Evolutionary conservation across 2,888 invertebrate species (phyloP).

Genomic region (Caenorhabditis auriculariae): DNA sequence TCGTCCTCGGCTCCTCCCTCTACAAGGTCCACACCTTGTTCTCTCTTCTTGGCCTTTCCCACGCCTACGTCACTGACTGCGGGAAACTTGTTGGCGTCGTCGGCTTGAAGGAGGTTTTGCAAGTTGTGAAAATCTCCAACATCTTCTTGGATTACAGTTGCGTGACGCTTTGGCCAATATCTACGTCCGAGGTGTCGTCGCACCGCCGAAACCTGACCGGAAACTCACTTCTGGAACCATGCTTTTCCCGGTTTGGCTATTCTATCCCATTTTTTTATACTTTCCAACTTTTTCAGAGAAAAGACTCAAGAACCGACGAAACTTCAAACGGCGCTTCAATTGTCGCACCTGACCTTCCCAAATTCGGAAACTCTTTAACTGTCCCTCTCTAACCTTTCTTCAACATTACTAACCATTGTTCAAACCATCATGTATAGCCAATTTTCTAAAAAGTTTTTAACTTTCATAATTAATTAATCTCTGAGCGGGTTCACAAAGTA

Average conservation of each 20-base stretch:
- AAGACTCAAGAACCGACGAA: not conserved
- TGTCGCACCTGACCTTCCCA: conserved; percentile 2
- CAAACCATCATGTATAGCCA: too few relatives aligned
- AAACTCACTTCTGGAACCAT: conserved; percentile 32
- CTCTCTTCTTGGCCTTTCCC: conserved; percentile 46
- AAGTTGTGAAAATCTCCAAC: not conserved
- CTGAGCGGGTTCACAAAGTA: too few relatives aligned
- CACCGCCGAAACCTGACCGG: conserved; percentile 30
- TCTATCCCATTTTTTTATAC: conserved; percentile 1
- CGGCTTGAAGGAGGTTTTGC: conserved; percentile 41
- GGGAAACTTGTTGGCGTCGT: conserved; percentile 50
- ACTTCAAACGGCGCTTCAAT: conserved; percentile 5
- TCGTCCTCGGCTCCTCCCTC: conserved; percentile 43
- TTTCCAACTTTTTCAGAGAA: conserved; percentile 8
- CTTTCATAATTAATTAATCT: too few relatives aligned
- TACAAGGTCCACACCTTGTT: conserved; percentile 51
- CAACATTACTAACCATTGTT: too few relatives aligned
- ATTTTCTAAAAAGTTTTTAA: too few relatives aligned
- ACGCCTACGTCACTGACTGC: conserved; percentile 50
- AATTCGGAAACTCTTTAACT: conserved; percentile 6
- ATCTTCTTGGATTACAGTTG: conserved; percentile 40
- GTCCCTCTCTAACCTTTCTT: conserved; percentile 9
- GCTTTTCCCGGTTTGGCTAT: not conserved
- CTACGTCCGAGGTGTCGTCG: conserved; percentile 44
- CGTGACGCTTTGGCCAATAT: conserved; percentile 46